Conservation (phyloP, 2,888 invertebrate genomes). For the Hyposoter didymator region DNA sequence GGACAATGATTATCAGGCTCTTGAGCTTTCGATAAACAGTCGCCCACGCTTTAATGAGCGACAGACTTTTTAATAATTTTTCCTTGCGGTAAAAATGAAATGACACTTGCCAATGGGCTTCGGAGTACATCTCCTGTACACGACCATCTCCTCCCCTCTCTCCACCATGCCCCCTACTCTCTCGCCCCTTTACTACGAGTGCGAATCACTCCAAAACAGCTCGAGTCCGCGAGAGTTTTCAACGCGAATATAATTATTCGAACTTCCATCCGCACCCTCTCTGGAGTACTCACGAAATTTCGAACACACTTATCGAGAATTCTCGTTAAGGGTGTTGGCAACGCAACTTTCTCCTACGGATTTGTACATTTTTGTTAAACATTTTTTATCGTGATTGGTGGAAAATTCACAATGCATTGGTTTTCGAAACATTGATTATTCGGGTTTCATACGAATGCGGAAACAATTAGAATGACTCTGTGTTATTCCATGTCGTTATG, state of each 20-base stretch:
- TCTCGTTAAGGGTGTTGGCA: not conserved
- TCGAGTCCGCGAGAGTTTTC: constrained; percentile 42
- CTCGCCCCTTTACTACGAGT: not conserved
- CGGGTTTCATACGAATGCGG: not conserved
- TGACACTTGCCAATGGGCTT: constrained; percentile 4
- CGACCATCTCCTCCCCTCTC: not conserved
- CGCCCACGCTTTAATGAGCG: not conserved
- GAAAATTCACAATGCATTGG: not conserved
- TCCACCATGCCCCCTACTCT: not conserved
- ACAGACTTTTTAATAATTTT: not conserved
- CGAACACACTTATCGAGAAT: constrained; percentile 1
- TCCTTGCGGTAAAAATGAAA: not conserved
- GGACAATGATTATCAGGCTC: constrained; percentile 29
- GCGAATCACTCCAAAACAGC: constrained; percentile 53
- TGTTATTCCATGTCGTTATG: not conserved
- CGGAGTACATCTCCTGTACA: constrained; percentile 13
- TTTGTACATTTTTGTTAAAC: not conserved
- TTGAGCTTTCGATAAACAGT: constrained; percentile 6
- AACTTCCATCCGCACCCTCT: constrained; percentile 27
- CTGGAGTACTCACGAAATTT: constrained; percentile 4
- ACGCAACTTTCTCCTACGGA: not conserved
- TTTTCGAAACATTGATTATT: not conserved
- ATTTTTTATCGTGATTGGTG: not conserved
- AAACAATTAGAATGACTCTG: not conserved
- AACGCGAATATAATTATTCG: constrained; percentile 54